Percentiles rank a stretch among this genome's conserved stretches.
Evolutionary conservation across 1,140 invertebrate species (phyloP).

Genomic region (Paralvinella palmiformis): DNA sequence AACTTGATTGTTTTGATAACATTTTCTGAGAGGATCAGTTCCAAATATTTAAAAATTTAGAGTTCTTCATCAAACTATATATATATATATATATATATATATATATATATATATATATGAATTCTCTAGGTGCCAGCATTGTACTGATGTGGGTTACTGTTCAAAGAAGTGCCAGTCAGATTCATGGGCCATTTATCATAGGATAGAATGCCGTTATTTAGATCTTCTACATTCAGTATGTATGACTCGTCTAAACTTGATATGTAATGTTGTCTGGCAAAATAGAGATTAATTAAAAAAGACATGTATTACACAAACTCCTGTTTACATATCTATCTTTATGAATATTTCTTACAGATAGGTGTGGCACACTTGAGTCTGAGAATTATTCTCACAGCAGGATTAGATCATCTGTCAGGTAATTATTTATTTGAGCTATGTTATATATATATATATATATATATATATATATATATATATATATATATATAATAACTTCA

Average conservation of each 20-base stretch:
- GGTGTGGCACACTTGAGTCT: constrained; percentile 72
- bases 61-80: too few species aligned
- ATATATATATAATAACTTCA: too few species aligned
- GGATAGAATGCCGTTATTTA: constrained; percentile 71
- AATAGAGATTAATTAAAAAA: neutral
- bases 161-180: constrained; percentile 63
- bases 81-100: neutral
- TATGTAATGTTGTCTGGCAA: neutral
- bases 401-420: constrained; percentile 36
- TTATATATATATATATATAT: constrained; percentile 12
- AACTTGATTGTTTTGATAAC: neutral
- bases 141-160: constrained; percentile 64
- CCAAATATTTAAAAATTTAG: neutral
- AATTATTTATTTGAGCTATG: constrained; percentile 14
- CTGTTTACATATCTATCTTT: constrained; percentile 1
- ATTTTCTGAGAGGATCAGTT: neutral
- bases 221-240: constrained; percentile 50
- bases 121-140: constrained; percentile 30
- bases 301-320: neutral
- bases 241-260: neutral
- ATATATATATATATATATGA: neutral
- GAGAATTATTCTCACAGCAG: constrained; percentile 57
- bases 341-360: constrained; percentile 42
- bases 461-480: too few species aligned
- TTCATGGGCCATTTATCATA: constrained; percentile 66